Percentiles rank a stretch among this genome's conserved stretches.
phyloP scores from a whole-genome alignment of 2,888 invertebrate genomes.

The Tolmerus cingulatus region DNA sequence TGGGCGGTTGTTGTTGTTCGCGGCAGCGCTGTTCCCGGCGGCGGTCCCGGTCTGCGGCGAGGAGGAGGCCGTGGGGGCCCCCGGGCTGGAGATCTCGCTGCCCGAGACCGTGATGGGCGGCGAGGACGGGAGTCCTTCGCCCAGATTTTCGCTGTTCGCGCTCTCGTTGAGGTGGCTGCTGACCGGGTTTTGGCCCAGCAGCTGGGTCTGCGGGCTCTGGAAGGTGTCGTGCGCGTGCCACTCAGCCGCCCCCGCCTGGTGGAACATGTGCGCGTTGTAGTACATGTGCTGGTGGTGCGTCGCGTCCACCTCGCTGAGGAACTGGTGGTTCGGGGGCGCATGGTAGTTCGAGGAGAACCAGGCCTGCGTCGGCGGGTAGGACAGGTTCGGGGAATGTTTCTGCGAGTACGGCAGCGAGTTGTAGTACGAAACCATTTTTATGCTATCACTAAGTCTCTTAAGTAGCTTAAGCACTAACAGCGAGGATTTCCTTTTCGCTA shows the following conservation, averaged over 20 bases:
- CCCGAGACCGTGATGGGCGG: constrained; percentile 69
- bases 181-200: constrained; percentile 57
- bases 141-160: constrained; percentile 54
- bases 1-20: constrained; percentile 64
- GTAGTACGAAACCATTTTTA: constrained; percentile 76
- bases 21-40: constrained; percentile 52
- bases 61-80: constrained; percentile 60
- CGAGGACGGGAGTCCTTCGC: constrained; percentile 64
- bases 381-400: constrained; percentile 70
- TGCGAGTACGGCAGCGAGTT: constrained; percentile 72
- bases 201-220: constrained; percentile 65
- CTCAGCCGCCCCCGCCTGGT: constrained; percentile 62
- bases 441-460: background rate
- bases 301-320: constrained; percentile 63
- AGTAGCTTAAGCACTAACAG: background rate
- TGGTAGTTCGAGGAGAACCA: constrained; percentile 66
- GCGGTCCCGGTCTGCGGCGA: constrained; percentile 58
- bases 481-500: background rate
- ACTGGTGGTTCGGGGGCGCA: constrained; percentile 61
- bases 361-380: constrained; percentile 62
- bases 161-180: constrained; percentile 52
- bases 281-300: constrained; percentile 64
- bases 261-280: constrained; percentile 65
- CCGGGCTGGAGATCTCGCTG: constrained; percentile 71
- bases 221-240: constrained; percentile 63